Base-by-base conservation (phyloP, 2,797 vertebrate genomes). In the Fratercula arctica region DNA sequence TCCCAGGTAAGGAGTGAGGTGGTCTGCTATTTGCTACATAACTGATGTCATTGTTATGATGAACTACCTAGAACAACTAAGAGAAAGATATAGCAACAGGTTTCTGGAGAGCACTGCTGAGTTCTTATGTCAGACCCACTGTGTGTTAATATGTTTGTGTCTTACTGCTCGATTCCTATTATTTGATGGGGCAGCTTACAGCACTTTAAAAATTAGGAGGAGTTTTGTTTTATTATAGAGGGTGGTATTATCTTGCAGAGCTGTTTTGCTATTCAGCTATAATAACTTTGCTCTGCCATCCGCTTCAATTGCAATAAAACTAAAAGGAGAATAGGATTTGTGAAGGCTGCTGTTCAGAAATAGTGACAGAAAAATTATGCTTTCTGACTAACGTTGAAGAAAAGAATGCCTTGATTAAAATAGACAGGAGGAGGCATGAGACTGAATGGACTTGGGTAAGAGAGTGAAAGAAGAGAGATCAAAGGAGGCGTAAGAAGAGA, bases 331-430 rank as follows among this genome's bases (percentile, higher is more conserved):
- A 43, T 35, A 77, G 70, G 39, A 37, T 83, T 90, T 85, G 35
- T 85, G 54, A 87, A 85, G 35, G 51, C 77, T 95, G 25, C 45
- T 8, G 0, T 92, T 95, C 73, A 90, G 77, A 87, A 94, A 73
- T 91, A 68, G 25, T 77, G 85, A n/a, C 54, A 84, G 91, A 87
- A 89, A 87, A 93, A 89, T 93, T 67, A 93, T 33, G 14, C 46
- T 93, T 90, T 95, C 91, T 96, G 80, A 92, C 93, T 94, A 95
- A 82, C 51, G 50, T 45, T 89, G 77, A 92, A 87, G 74, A 89
- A 93, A 89, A 73, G 51, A 94, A 72, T 92, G 85, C 14, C 63
- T 46, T 63, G 83, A 96, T 91, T 96, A 95, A 97, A 95, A 91
- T 84, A 88, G 85, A 85, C 64, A 89, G 86, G 70, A 93, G 56